Percentiles rank a stretch among this genome's conserved stretches.
These are phyloP conservation scores for Callorhinus ursinus DNA, from an alignment of 2,113 vertebrate genomes.

Conservation along the genomic window DNA sequence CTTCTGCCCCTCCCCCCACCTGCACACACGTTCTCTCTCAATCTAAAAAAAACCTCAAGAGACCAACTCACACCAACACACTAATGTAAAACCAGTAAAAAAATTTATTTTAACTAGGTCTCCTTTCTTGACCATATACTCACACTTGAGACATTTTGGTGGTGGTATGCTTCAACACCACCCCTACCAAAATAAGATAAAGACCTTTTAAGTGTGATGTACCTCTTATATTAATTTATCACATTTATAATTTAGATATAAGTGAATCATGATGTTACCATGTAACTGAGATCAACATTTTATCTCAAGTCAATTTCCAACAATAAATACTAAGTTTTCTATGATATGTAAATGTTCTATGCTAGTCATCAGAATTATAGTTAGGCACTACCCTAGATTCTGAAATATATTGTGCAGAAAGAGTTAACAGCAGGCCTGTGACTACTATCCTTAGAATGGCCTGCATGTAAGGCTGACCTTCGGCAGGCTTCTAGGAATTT, in stretches of 20 bases:
- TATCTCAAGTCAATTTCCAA: conserved; percentile 47
- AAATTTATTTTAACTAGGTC: conserved; percentile 9
- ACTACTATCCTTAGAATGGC: not conserved
- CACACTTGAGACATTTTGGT: not conserved
- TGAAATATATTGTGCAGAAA: not conserved
- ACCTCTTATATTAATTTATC: conserved; percentile 18
- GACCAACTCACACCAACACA: not conserved
- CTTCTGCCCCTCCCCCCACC: not conserved
- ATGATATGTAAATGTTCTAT: not conserved
- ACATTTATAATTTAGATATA: conserved; percentile 35
- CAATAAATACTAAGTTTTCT: not conserved
- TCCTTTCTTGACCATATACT: not conserved
- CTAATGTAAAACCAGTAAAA: conserved; percentile 40
- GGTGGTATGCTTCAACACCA: not conserved
- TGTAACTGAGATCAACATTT: conserved; percentile 35
- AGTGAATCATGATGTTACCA: not conserved
- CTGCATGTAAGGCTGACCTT: not conserved
- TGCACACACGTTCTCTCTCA: not conserved
- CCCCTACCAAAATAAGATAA: not conserved
- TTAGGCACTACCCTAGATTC: not conserved
- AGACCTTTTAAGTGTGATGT: not conserved
- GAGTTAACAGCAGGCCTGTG: not conserved
- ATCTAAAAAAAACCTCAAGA: not conserved
- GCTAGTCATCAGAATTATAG: conserved; percentile 17
- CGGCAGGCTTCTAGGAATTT: not conserved